These are phyloP conservation scores for Drosophila repletoides DNA, from an alignment of 1,140 invertebrate species.

Conservation along the genomic window DNA sequence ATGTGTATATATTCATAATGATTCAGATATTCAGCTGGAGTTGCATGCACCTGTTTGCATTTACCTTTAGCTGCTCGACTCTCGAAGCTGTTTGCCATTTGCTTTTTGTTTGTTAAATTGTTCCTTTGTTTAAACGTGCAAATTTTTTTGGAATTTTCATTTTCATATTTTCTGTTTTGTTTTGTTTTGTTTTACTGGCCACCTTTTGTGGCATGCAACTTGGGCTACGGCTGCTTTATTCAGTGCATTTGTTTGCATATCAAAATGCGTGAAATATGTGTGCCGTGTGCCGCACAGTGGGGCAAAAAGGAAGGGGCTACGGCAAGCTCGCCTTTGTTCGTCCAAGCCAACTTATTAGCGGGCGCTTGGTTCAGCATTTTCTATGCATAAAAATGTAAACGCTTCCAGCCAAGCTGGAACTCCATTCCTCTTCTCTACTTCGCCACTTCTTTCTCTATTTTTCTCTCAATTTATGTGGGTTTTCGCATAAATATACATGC, in stretches of 20 bases:
- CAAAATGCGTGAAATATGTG: conserved; percentile 75
- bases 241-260: conserved; percentile 78
- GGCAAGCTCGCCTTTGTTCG: conserved; percentile 49
- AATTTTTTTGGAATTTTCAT: conserved; percentile 65
- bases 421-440: neutral
- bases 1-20: conserved; percentile 36
- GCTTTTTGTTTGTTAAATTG: conserved; percentile 73
- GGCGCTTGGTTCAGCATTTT: conserved; percentile 64
- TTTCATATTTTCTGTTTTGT: conserved; percentile 3
- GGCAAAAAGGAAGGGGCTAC: neutral
- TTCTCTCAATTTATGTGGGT: conserved; percentile 63
- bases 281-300: conserved; percentile 17
- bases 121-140: conserved; percentile 71
- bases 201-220: conserved; percentile 58
- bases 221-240: conserved; percentile 51
- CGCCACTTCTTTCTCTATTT: neutral
- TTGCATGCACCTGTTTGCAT: conserved; percentile 58
- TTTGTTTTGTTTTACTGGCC: conserved; percentile 37
- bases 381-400: conserved; percentile 76
- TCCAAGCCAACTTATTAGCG: conserved; percentile 69
- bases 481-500: conserved; percentile 66
- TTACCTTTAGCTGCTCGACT: neutral
- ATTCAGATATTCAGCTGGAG: conserved; percentile 39
- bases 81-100: conserved; percentile 54
- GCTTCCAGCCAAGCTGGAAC: conserved; percentile 37